Evolutionary conservation across 2,113 vertebrate genomes (phyloP).

Genomic region (Pituophis catenifer): DNA sequence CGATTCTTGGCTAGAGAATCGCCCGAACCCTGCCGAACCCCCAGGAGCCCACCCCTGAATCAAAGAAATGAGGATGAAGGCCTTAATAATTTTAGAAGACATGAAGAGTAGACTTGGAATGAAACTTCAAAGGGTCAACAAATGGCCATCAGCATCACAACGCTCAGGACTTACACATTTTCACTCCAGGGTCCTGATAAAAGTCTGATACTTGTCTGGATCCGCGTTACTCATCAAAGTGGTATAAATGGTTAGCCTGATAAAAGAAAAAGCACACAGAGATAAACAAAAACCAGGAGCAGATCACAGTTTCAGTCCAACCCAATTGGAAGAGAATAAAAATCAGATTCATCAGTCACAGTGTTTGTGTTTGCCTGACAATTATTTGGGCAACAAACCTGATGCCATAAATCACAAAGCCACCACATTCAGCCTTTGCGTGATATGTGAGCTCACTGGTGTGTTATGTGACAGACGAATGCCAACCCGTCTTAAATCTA

Average conservation of each 20-base stretch:
- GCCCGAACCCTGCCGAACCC: too few relatives aligned
- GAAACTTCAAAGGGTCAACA: neutral
- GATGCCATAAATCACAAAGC: neutral
- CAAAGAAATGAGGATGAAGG: neutral
- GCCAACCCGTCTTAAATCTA: too few relatives aligned
- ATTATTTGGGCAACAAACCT: neutral
- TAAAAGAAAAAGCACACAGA: neutral
- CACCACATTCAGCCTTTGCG: neutral
- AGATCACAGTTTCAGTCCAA: neutral
- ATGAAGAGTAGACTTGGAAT: neutral
- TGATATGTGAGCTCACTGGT: neutral
- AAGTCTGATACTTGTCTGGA: conserved; percentile 67
- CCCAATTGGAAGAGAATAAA: neutral
- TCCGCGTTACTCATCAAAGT: conserved; percentile 73
- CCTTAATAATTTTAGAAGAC: neutral
- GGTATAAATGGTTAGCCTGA: conserved; percentile 74
- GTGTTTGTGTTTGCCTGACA: neutral
- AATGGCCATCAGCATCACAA: neutral
- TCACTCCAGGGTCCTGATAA: conserved; percentile 52
- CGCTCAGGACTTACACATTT: conserved; percentile 15
- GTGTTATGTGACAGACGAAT: too few relatives aligned
- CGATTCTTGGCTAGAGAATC: too few relatives aligned
- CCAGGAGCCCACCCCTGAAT: too few relatives aligned
- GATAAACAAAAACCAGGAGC: accelerated
- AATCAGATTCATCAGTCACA: neutral